Conservation (phyloP, 2,888 invertebrate genomes). For the Scaptomyza parva region DNA sequence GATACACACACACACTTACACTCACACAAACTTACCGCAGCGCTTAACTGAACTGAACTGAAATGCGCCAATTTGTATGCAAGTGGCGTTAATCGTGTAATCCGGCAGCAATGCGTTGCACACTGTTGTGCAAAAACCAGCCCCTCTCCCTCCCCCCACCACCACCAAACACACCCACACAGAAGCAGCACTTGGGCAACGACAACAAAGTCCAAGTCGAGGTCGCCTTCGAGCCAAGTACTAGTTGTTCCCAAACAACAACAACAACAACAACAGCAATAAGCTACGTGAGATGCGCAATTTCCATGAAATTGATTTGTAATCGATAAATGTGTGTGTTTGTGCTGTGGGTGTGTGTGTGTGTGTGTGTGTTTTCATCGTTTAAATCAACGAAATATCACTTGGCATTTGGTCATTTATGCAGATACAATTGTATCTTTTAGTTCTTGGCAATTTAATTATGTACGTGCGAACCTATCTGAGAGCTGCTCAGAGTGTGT, state of each 20-base stretch:
- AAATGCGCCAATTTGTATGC: slow-evolving; percentile 80
- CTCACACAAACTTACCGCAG: slow-evolving; percentile 18
- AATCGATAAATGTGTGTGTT: slow-evolving; percentile 80
- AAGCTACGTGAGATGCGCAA: slow-evolving; percentile 74
- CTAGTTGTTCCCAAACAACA: neutral
- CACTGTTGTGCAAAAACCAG: slow-evolving; percentile 50
- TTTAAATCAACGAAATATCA: slow-evolving; percentile 62
- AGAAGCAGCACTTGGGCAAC: slow-evolving; percentile 31
- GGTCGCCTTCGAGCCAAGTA: slow-evolving; percentile 38
- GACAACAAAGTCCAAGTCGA: slow-evolving; percentile 50
- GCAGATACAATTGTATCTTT: slow-evolving; percentile 48
- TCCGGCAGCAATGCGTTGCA: slow-evolving; percentile 77
- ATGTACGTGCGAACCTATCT: too few relatives aligned
- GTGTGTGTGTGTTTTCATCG: slow-evolving; percentile 40
- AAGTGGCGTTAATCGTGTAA: slow-evolving; percentile 78
- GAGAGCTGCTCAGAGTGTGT: slow-evolving; percentile 10
- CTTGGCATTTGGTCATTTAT: slow-evolving; percentile 28
- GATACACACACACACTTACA: slow-evolving; percentile 32
- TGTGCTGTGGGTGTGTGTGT: slow-evolving; percentile 1
- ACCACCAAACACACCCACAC: neutral
- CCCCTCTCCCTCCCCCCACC: neutral
- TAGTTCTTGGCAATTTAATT: slow-evolving; percentile 60
- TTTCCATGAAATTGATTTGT: slow-evolving; percentile 76
- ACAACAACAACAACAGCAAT: neutral
- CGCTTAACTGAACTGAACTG: slow-evolving; percentile 36